Evolutionary conservation across 2,888 invertebrate genomes (phyloP), one percentile per base, ranked within the genome.

Genomic region (Erpobdella octoculata): DNA sequence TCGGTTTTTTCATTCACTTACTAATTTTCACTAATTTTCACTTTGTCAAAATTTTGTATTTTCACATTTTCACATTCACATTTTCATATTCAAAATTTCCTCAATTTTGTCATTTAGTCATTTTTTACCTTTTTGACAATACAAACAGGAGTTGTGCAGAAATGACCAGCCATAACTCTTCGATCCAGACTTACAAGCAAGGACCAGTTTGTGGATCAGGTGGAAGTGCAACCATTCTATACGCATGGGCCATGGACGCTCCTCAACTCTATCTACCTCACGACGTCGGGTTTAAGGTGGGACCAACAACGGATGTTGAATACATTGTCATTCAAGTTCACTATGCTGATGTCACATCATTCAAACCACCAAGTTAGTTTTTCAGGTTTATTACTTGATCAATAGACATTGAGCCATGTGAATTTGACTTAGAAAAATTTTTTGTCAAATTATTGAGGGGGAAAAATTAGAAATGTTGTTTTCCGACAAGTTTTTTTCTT

Each of bases 201-300:
- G 80, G 78, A 0, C 78, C 79, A 0, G 79, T 79, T 2, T 83
- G 83, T 75, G 71, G 71, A 6, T 31, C 67, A 5, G 80, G 80
- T 1, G 75, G 79, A 15, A 83, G 83, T 73, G 3, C 33, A n/a
- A 70, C 35, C 9, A 87, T 88, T 59, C 79, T 87, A 65, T 87
- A 86, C 78, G 87, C 87, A 3, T 87, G 87, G 87, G 87, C 87
- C 1, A 84, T 86, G 81, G 87, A 87, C 78, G 87, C 87, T 0
- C 86, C 86, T 1, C 79, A 85, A 35, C 83, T 87, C 0, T 78
- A 78, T 15, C 80, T 88, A 5, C 87, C 87, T 0, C 75, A 82
- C 75, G 83, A 84, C 76, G 87, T 87, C 25, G 87, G 85, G 12
- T 87, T 87, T 78, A 81, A 85, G 38, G 81, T 87, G 6, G 87